These are phyloP conservation scores for Calonectris borealis DNA, from an alignment of 2,113 vertebrate genomes.

Conservation along the genomic window DNA sequence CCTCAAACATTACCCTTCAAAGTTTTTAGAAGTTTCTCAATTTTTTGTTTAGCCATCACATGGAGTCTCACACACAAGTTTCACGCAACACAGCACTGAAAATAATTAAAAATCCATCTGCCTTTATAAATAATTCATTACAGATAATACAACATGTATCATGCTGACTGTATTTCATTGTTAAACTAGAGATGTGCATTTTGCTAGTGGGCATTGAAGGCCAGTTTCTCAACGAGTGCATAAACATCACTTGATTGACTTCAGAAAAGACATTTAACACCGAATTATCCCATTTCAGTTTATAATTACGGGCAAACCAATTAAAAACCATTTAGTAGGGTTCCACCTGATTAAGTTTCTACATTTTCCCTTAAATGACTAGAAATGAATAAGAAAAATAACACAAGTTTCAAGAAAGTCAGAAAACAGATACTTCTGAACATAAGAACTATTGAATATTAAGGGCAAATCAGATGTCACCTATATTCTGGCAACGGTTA, in stretches of 20 bases:
- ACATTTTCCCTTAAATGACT: neutral
- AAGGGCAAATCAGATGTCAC: neutral
- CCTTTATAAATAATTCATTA: conserved; percentile 20
- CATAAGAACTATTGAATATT: neutral
- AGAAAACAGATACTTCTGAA: neutral
- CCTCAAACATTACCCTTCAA: conserved; percentile 67
- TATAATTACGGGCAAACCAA: neutral
- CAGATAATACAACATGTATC: neutral
- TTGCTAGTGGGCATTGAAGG: neutral
- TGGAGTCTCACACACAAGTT: neutral
- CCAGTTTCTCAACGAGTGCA: neutral
- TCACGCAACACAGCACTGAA: neutral
- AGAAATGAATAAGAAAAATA: neutral
- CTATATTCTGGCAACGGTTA: neutral
- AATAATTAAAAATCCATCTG: conserved; percentile 24
- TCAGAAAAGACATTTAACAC: neutral
- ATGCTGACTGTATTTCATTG: neutral
- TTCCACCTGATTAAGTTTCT: neutral
- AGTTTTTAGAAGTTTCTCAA: conserved; percentile 30
- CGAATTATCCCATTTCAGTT: neutral
- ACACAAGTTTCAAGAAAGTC: neutral
- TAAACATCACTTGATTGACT: neutral
- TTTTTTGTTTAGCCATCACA: conserved; percentile 15
- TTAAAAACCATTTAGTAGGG: neutral
- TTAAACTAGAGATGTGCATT: neutral